A percentile compares a stretch with the other conserved stretches of the same genome.
phyloP scores from a whole-genome alignment of 1,140 invertebrate genomes.

The Agrypnia vestita region DNA sequence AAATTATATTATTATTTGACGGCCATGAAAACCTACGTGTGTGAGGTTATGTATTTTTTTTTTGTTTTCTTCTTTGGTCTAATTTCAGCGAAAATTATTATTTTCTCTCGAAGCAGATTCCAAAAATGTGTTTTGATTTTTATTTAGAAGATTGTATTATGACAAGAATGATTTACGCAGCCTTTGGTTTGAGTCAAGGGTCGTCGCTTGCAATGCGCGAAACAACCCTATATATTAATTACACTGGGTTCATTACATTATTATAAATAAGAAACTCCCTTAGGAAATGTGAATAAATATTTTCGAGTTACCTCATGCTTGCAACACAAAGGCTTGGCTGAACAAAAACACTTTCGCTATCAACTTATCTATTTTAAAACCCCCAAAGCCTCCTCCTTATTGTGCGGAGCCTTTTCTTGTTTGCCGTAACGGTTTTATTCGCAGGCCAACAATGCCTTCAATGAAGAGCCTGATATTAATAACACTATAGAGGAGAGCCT shows the following conservation, averaged over 20 bases:
- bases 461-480: constrained; percentile 28
- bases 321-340: constrained; percentile 14
- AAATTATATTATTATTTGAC: no score
- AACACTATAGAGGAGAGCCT: neutral
- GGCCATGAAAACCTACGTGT: no score
- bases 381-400: constrained; percentile 22
- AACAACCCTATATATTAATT: no score
- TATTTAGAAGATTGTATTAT: no score
- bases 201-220: no score
- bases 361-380: constrained; percentile 40
- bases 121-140: no score
- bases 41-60: no score
- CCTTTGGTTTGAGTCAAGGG: no score
- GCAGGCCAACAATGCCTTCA: constrained; percentile 12
- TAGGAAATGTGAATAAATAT: neutral
- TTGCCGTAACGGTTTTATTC: constrained; percentile 32
- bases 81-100: no score
- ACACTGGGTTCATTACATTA: neutral
- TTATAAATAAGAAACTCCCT: neutral
- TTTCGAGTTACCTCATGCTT: neutral
- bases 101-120: no score
- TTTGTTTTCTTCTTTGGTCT: no score
- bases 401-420: constrained; percentile 37
- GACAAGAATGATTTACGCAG: no score
- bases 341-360: constrained; percentile 33